Percentiles rank a stretch among this genome's conserved stretches.
These are phyloP conservation scores for Pangasius macronema DNA, from an alignment of 2,797 vertebrate species.

Conservation along the genomic window DNA sequence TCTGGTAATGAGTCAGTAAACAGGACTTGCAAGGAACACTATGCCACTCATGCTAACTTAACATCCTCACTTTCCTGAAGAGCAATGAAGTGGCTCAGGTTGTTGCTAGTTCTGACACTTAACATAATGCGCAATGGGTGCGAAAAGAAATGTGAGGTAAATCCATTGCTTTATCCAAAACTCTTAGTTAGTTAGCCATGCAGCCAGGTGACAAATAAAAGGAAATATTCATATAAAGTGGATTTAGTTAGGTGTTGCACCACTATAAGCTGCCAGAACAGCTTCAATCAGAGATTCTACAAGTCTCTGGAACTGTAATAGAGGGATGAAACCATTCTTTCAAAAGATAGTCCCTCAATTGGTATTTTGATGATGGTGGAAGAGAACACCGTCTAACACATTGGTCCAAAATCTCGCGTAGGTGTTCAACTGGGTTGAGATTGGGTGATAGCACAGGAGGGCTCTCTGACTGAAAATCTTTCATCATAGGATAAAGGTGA, in stretches of 20 bases:
- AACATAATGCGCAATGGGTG: neutral
- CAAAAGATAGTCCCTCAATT: neutral
- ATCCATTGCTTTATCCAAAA: neutral
- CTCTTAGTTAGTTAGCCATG: neutral
- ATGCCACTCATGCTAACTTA: slow-evolving; percentile 36
- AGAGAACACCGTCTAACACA: neutral
- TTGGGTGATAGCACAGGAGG: neutral
- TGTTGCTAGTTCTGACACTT: slow-evolving; percentile 37
- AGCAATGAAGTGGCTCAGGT: slow-evolving; percentile 51
- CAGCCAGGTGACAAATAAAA: neutral
- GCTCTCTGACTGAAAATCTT: neutral
- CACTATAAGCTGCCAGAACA: neutral
- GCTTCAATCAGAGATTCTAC: neutral
- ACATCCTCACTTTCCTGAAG: slow-evolving; percentile 43
- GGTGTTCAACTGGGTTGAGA: neutral
- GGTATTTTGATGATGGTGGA: neutral
- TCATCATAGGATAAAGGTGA: neutral
- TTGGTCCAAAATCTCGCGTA: neutral
- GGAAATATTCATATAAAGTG: neutral
- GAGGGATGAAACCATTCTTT: neutral
- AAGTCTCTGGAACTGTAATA: neutral
- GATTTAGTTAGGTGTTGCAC: no score
- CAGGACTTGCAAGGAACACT: slow-evolving; percentile 68
- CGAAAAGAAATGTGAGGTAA: neutral
- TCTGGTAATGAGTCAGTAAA: slow-evolving; percentile 80